Evolutionary conservation across 1,140 invertebrate genomes (phyloP), one percentile per base, ranked within the genome.

Genomic region (Gryon sp.): DNA sequence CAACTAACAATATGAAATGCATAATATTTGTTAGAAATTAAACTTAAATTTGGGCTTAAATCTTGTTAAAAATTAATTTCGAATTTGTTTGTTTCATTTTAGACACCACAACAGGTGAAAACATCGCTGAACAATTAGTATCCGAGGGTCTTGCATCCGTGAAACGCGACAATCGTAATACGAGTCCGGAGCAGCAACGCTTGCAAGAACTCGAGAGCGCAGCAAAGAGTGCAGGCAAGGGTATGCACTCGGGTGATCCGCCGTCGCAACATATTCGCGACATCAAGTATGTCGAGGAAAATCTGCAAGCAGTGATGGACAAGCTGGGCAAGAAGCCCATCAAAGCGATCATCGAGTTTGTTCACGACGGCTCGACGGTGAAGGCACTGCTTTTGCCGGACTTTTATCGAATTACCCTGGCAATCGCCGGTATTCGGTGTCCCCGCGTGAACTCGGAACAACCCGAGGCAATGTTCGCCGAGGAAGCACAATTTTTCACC

Each of bases 321-420:
- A 93, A 95, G 68, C 92, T 92, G 68, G 92, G 92, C 20, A 91
- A 92, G 24, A 95, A 97, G 82, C 95, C 94, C 0, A 89, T 97
- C 7, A 91, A 93, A 85, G 97, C 96, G 43, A 92, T 99, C 18
- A 95, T 99, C 82, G 97, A 99, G 87, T 95, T 98, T 90, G 97
- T 99, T 0, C 91, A 97, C 63, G 98, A 99, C 90, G 98, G 98
- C 1, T 98, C 97, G 12, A 99, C 98, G 0, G 92, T 99, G 1
- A 91, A 97, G 65, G 94, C 94, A 0, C 95, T 98, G 76, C 87
- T 99, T 0, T 83, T 98, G 20, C 97, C 97, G 2, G 93, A 94
- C 62, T 98, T 94, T 86, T 92, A 96, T 74, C 93, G 97, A 75
- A 93, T 99, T 26, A 99, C 96, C 1, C 83, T 99, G 11, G 97